Evolutionary conservation across 2,797 vertebrate genomes (phyloP), one percentile per base, ranked within the genome.

Genomic region (Lithobates sylvaticus): DNA sequence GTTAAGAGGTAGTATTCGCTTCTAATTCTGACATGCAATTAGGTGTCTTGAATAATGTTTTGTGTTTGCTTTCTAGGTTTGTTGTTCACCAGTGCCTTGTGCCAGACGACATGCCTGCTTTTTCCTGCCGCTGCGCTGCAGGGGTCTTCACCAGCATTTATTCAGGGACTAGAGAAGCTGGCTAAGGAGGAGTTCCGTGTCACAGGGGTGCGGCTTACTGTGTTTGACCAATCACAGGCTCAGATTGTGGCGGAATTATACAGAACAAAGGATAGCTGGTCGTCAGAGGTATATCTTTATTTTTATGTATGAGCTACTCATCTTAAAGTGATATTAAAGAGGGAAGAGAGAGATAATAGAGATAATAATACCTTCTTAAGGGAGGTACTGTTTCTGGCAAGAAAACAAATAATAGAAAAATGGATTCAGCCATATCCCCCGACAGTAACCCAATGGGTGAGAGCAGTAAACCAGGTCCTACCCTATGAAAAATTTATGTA

Each of bases 51-150:
- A 18, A 47, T 44, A 44, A 29, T 18, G 82, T 36, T 87, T 15
- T 26, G 84, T 15, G 69, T 86, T 82, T 86, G 71, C 26, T 77
- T 44, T 29, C 82, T 10, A 91, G 91, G 58, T 36, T 8, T 6
- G 36, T 79, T 76, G 15, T 36, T 88, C 82, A 82, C 79, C 74
- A 88, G 80, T 81, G 85, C 87, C 85, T 85, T 86, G 76, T 93
- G 92, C 89, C 94, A 94, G 83, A 94, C 90, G 88, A 95, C 91
- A 79, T 95, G 93, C 90, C 90, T 95, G 44, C 10, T 95, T 39
- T 61, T 95, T 74, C 92, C 93, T 1, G 84, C 89, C 34, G 83
- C 91, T n/a, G 83, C 90, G 68, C 89, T 92, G 61, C 64, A 12
- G 67, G 91, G 90, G 42, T 79, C 88, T 1, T 86, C 12, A 27